Conservation (phyloP, 2,888 invertebrate species). For the Trachelus troglodyta region DNA sequence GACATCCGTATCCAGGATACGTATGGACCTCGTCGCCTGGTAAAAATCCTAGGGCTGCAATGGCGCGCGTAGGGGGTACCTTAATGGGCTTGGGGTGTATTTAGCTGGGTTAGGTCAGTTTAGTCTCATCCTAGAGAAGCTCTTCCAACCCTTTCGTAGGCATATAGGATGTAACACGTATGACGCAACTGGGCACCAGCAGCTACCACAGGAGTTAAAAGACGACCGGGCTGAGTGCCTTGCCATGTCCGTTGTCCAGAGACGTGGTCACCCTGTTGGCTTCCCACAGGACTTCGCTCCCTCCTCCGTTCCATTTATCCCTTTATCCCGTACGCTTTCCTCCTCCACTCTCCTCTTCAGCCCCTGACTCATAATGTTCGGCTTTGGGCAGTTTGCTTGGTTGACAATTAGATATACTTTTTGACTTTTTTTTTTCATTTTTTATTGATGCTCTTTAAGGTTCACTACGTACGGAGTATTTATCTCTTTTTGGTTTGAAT, state of each 20-base stretch:
- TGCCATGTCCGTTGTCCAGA: slow-evolving; percentile 52
- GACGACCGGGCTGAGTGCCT: slow-evolving; percentile 63
- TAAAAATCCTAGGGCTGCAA: slow-evolving; percentile 9
- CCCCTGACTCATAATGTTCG: slow-evolving; percentile 11
- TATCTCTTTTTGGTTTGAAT: not conserved
- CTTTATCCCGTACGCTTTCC: not conserved
- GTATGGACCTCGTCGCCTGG: not conserved
- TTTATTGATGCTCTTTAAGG: no score
- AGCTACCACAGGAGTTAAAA: slow-evolving; percentile 53
- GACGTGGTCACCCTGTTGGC: slow-evolving; percentile 33
- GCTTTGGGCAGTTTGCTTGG: slow-evolving; percentile 50
- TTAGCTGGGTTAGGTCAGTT: not conserved
- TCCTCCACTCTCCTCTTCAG: not conserved
- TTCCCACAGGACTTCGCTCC: not conserved
- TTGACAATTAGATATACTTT: slow-evolving; percentile 48
- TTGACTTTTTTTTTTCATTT: not conserved
- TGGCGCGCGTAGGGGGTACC: slow-evolving; percentile 40
- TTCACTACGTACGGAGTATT: not conserved
- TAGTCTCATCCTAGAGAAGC: not conserved
- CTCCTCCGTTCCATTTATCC: not conserved
- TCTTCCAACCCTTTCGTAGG: not conserved
- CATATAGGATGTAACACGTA: not conserved
- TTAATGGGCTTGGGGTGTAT: not conserved
- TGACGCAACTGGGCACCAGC: slow-evolving; percentile 25
- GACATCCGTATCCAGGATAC: not conserved